These are phyloP conservation scores for Drosophila eugracilis DNA, from an alignment of 1,140 invertebrate species.

Conservation along the genomic window DNA sequence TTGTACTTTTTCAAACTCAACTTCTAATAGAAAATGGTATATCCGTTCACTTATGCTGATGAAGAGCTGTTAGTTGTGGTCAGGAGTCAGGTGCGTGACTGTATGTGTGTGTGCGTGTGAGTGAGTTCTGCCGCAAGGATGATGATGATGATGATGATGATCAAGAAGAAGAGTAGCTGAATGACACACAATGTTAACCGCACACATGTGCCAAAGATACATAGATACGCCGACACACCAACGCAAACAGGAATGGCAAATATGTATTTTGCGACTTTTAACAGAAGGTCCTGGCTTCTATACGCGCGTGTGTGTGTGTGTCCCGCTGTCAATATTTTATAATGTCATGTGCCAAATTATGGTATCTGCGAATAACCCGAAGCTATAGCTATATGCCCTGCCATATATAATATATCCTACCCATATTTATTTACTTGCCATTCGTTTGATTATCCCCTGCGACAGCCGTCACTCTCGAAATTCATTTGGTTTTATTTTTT, in stretches of 20 bases:
- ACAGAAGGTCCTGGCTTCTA: constrained; percentile 29
- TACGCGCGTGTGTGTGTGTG: constrained; percentile 11
- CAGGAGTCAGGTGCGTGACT: constrained; percentile 14
- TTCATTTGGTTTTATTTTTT: constrained; percentile 15
- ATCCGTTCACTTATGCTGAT: constrained; percentile 2
- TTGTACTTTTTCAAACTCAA: constrained; percentile 4
- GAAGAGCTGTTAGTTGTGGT: constrained; percentile 22
- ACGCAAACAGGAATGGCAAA: constrained; percentile 40
- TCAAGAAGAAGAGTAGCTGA: constrained; percentile 6
- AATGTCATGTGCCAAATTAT: constrained; percentile 71
- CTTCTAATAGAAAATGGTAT: neutral
- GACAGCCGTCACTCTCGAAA: constrained; percentile 1
- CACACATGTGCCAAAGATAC: constrained; percentile 36
- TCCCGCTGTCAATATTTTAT: constrained; percentile 67
- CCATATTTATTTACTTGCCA: constrained; percentile 23
- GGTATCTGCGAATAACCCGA: constrained; percentile 7
- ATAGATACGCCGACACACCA: constrained; percentile 12
- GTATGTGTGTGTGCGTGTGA: neutral
- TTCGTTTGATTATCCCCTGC: constrained; percentile 40
- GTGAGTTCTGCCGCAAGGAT: constrained; percentile 15
- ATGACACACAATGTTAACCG: constrained; percentile 12
- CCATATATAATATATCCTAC: too few relatives aligned
- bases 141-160: too few relatives aligned
- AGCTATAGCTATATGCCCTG: neutral
- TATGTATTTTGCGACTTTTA: constrained; percentile 55